Conservation (phyloP, 2,797 vertebrate genomes). For the Jordanella pulchra region DNA sequence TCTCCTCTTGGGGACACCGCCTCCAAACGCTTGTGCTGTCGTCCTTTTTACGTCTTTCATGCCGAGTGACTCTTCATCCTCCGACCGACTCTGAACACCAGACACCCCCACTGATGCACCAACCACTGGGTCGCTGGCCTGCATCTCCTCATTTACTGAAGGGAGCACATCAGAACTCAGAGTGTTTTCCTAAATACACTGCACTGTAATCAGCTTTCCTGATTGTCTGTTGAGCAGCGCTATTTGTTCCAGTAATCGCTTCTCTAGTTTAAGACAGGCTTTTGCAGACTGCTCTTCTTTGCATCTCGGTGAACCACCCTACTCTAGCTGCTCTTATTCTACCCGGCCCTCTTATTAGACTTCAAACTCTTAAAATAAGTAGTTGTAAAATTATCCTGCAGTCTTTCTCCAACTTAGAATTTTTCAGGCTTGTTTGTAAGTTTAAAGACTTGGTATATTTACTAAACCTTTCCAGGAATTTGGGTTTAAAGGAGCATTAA, state of each 20-base stretch:
- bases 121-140: conserved; percentile 75
- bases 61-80: conserved; percentile 89
- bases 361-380: neutral
- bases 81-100: conserved; percentile 87
- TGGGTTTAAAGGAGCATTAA: too few species aligned
- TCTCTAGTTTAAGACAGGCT: neutral
- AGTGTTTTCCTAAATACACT: neutral
- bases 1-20: conserved; percentile 90
- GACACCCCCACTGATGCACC: conserved; percentile 82
- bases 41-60: conserved; percentile 86
- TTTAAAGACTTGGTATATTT: neutral
- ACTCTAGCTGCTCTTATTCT: neutral
- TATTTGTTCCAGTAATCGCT: neutral
- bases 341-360: too few species aligned
- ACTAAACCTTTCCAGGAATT: too few species aligned
- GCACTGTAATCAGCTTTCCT: neutral
- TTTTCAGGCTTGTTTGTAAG: too few species aligned
- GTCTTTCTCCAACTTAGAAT: too few species aligned
- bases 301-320: neutral
- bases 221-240: neutral
- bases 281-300: neutral
- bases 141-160: conserved; percentile 68
- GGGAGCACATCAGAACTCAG: conserved; percentile 1
- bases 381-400: neutral
- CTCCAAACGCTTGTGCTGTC: conserved; percentile 83